Evolutionary conservation across 2,113 vertebrate genomes (phyloP).

Genomic region (Brevimyrus niger): DNA sequence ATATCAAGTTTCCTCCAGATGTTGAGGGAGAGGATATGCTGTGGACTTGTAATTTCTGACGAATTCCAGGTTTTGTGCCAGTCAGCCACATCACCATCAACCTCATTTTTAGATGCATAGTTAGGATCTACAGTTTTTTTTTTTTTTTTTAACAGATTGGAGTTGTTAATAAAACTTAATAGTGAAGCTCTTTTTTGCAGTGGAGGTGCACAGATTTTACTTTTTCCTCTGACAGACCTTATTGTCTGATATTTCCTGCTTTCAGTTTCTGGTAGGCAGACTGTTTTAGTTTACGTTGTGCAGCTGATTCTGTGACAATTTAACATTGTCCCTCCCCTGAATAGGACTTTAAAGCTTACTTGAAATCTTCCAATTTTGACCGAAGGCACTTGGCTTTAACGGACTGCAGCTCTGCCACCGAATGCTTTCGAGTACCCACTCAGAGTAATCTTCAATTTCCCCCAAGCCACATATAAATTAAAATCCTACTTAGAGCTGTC

Average conservation of each 20-base stretch:
- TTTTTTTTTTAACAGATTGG: not conserved
- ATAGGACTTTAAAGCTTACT: not conserved
- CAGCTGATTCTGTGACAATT: not conserved
- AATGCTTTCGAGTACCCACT: constrained; percentile 7
- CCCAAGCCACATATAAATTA: not conserved
- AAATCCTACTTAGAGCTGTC: not conserved
- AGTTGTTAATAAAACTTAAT: not conserved
- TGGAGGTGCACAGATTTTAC: not conserved
- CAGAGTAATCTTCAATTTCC: constrained; percentile 8
- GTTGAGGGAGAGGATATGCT: constrained; percentile 50
- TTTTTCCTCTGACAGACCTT: not conserved
- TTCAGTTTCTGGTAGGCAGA: not conserved
- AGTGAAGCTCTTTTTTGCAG: not conserved
- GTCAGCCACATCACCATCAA: constrained; percentile 21
- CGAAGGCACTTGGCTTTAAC: not conserved
- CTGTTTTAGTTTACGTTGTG: not conserved
- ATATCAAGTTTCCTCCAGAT: constrained; percentile 56
- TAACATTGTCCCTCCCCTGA: not conserved
- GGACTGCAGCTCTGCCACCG: not conserved
- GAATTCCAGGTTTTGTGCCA: constrained; percentile 32
- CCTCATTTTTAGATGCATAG: constrained; percentile 23
- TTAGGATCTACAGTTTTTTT: not conserved
- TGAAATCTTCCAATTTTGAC: not conserved
- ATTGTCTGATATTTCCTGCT: not conserved
- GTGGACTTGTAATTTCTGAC: constrained; percentile 33